Conservation (phyloP, 2,113 vertebrate genomes). For the Tenrec ecaudatus region DNA sequence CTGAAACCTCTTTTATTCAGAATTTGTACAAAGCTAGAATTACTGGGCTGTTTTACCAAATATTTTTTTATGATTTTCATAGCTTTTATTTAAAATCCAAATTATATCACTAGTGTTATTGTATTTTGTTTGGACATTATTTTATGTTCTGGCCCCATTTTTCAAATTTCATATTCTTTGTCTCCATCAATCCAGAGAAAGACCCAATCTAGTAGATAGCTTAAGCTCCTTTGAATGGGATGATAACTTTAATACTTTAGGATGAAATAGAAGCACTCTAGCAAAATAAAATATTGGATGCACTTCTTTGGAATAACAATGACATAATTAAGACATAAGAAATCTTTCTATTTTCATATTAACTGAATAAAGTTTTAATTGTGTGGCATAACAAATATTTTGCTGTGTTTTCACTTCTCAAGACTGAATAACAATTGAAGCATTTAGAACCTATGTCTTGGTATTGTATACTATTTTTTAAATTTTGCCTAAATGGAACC, state of each 20-base stretch:
- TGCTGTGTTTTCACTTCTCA: neutral
- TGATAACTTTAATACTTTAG: constrained; percentile 59
- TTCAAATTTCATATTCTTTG: constrained; percentile 71
- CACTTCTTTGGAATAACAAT: constrained; percentile 22
- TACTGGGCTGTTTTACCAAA: constrained; percentile 74
- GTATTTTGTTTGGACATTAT: constrained; percentile 74
- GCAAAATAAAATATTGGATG: constrained; percentile 37
- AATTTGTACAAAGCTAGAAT: constrained; percentile 78
- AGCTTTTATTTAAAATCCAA: constrained; percentile 82
- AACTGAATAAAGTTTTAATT: constrained; percentile 48
- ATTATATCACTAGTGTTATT: constrained; percentile 78
- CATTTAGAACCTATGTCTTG: neutral
- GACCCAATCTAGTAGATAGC: constrained; percentile 67
- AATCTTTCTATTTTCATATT: constrained; percentile 57
- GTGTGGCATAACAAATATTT: neutral
- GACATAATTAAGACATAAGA: neutral
- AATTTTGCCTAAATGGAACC: constrained; percentile 2
- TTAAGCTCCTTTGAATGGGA: constrained; percentile 65
- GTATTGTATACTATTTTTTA: neutral
- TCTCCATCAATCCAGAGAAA: constrained; percentile 69
- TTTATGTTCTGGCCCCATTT: constrained; percentile 70
- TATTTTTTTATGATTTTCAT: constrained; percentile 77
- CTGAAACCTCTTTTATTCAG: constrained; percentile 51
- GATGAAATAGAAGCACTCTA: constrained; percentile 23
- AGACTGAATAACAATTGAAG: neutral